phyloP scores from a whole-genome alignment of 2,113 vertebrate genomes.

The Neomonachus schauinslandi region DNA sequence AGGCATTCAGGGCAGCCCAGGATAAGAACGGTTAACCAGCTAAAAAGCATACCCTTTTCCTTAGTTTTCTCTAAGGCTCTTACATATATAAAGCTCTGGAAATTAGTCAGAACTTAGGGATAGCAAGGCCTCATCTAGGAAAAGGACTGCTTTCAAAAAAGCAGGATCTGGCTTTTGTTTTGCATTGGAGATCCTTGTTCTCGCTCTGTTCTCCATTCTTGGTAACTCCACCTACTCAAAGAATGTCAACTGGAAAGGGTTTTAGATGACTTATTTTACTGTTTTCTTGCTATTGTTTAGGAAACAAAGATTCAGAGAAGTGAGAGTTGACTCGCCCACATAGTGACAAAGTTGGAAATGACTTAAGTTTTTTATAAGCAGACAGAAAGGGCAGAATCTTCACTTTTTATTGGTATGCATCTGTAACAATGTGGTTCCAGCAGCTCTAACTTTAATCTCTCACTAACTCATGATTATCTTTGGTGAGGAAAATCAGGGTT shows the following conservation, averaged over 20 bases:
- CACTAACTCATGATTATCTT: not conserved
- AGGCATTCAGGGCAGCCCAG: not conserved
- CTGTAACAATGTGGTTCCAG: not conserved
- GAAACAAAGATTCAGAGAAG: slow-evolving; percentile 51
- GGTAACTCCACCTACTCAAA: slow-evolving; percentile 10
- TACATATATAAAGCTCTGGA: not conserved
- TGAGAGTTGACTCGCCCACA: not conserved
- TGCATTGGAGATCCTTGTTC: not conserved
- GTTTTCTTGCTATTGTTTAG: slow-evolving; percentile 46
- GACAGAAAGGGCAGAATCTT: slow-evolving; percentile 25
- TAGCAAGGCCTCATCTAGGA: not conserved
- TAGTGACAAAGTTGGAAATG: slow-evolving; percentile 28
- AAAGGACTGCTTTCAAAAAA: not conserved
- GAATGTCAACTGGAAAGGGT: not conserved
- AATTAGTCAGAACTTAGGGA: slow-evolving; percentile 16
- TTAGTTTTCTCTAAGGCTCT: not conserved
- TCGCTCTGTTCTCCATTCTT: slow-evolving; percentile 29
- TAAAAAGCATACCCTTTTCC: not conserved
- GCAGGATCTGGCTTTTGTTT: slow-evolving; percentile 16
- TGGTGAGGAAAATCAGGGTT: slow-evolving; percentile 2
- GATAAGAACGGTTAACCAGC: not conserved
- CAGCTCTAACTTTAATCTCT: not conserved
- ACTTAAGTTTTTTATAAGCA: slow-evolving; percentile 39
- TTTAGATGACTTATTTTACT: slow-evolving; percentile 21
- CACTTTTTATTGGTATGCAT: not conserved